phyloP scores from a whole-genome alignment of 2,113 vertebrate species.

The Hippocampus mohnikei region DNA sequence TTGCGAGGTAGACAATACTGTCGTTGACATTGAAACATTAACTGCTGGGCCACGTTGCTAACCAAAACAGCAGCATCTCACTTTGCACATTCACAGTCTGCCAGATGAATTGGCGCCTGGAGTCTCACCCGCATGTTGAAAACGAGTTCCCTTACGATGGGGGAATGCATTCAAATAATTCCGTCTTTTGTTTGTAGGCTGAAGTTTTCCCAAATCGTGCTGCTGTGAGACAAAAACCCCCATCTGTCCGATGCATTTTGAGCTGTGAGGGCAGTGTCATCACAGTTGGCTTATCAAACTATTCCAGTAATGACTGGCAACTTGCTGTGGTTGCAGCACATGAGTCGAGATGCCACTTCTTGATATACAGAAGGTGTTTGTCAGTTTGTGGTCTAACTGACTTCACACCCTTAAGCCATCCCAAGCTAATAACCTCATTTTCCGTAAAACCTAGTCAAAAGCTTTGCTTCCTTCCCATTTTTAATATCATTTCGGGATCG shows the following conservation, averaged over 20 bases:
- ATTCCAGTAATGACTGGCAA: constrained; percentile 57
- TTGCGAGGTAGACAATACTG: no score
- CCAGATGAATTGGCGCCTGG: no score
- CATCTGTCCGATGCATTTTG: constrained; percentile 46
- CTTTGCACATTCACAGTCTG: no score
- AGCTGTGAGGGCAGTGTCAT: constrained; percentile 29
- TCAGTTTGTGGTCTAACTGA: constrained; percentile 72
- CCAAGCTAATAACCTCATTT: constrained; percentile 42
- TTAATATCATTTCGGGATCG: background rate
- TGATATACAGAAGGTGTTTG: constrained; percentile 49
- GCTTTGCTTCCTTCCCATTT: background rate
- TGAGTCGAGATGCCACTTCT: constrained; percentile 53
- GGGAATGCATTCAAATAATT: no score
- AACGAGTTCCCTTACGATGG: no score
- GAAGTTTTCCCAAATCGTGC: no score
- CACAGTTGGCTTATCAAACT: constrained; percentile 71
- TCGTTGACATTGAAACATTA: no score
- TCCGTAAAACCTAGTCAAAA: background rate
- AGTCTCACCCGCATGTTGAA: no score
- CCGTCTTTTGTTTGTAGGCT: no score
- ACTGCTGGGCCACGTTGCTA: no score
- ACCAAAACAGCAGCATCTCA: no score
- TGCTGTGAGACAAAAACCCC: no score
- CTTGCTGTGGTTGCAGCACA: constrained; percentile 61
- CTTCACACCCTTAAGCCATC: constrained; percentile 6